phyloP scores from a whole-genome alignment of 2,113 vertebrate species.

The Camelus dromedarius region DNA sequence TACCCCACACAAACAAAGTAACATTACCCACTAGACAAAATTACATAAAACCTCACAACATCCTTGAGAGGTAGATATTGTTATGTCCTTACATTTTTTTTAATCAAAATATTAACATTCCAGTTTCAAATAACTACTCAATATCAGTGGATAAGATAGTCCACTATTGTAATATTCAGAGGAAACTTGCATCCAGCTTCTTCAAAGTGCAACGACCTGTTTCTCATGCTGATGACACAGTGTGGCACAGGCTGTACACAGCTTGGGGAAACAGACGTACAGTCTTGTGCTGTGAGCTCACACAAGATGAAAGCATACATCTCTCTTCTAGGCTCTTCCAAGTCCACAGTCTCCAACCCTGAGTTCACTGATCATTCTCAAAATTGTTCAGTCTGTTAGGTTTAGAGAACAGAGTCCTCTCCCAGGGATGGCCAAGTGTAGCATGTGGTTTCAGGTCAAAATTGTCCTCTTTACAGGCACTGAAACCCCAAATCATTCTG shows the following conservation, averaged over 20 bases:
- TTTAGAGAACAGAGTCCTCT: not conserved
- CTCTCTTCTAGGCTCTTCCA: not conserved
- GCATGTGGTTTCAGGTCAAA: conserved; percentile 18
- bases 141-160: not conserved
- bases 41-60: conserved; percentile 43
- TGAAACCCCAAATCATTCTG: not conserved
- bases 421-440: not conserved
- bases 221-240: not conserved
- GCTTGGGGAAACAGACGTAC: not conserved
- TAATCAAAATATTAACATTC: conserved; percentile 46
- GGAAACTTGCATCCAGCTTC: not conserved
- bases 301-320: not conserved
- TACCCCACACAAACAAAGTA: not conserved
- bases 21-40: conserved; percentile 14
- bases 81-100: not conserved
- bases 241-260: not conserved
- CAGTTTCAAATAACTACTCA: not conserved
- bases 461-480: not conserved
- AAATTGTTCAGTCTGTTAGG: not conserved
- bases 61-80: conserved; percentile 16
- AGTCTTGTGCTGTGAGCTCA: not conserved
- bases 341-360: not conserved
- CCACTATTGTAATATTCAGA: not conserved
- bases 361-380: not conserved
- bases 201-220: not conserved